Base-by-base conservation (phyloP, 1,140 invertebrate genomes). In the Lepidotrigona ventralis region DNA sequence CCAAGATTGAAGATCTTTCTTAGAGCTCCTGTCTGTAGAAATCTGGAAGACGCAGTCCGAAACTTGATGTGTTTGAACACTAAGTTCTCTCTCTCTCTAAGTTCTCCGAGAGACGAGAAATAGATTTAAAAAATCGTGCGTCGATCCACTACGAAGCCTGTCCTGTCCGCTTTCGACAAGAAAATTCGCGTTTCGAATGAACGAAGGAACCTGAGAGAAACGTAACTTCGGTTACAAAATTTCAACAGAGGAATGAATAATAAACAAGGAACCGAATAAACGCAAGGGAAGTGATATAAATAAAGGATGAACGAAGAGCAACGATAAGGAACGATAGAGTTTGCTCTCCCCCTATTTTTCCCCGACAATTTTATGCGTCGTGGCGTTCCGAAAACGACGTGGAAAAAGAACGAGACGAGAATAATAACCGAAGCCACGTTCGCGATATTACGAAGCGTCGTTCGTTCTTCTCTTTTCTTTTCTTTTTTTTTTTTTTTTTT, bases 61-160 rank as follows among this genome's bases (percentile, higher is more conserved):
- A 46, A 8, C 39, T 46, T 8, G 39, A 46, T 46, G 39, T 0
- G 58, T 60, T 60, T 14, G 12, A 60, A 12, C 23, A 23, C 14
- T 26, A 64, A 8, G 17, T n/a, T 26, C n/a, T 26, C 26, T 63
- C 60, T 26, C n/a, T 26, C 26, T 64, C 60, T n/a, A n/a, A n/a
- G 15, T 64, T 17, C 0, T 64, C n/a, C 14, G 29, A 64, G 8
- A 64, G 17, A 29, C 14, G 26, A 64, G 26, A 46, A 39, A 39
- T 3, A 21, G 11, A 11, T 12, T 23, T 4, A 4, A 3, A 9
- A 15, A 46, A n/a, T 46, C 6, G 14, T 12, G 14, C 14, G 17
- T 46, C 8, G 14, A 70, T 54, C 51, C 51, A 15, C 77, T 79
- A 73, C 69, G 82, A 83, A 83, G 82, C 76, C 82, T 83, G 82